Percentiles rank a stretch among this genome's conserved stretches.
These are phyloP conservation scores for Clupea harengus DNA, from an alignment of 2,113 vertebrate genomes.

Conservation along the genomic window DNA sequence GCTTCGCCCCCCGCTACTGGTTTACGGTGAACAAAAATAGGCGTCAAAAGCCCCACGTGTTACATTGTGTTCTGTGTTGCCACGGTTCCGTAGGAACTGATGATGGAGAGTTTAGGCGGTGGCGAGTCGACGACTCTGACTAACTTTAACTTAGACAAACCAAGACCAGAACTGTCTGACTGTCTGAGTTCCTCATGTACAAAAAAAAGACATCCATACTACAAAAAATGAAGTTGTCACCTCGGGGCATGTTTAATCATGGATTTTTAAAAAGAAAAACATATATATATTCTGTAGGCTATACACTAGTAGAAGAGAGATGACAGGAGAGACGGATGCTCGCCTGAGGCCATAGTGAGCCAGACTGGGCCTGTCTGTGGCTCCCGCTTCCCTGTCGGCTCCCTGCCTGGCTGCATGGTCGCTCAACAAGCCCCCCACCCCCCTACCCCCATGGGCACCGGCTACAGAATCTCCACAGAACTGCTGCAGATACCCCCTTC, in stretches of 20 bases:
- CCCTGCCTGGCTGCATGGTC: background rate
- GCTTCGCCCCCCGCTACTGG: background rate
- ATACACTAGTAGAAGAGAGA: slow-evolving; percentile 33
- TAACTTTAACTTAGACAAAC: background rate
- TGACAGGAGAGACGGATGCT: slow-evolving; percentile 47
- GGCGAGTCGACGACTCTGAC: background rate
- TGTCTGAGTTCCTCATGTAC: too few species aligned
- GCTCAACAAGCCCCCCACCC: background rate
- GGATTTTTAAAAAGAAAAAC: background rate
- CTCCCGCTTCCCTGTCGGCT: slow-evolving; percentile 21
- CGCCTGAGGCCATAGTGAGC: slow-evolving; percentile 47
- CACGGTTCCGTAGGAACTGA: background rate
- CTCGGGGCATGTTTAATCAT: background rate
- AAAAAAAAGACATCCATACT: background rate
- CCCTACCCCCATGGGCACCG: background rate
- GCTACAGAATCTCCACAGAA: background rate
- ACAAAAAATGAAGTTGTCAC: background rate
- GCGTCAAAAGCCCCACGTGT: background rate
- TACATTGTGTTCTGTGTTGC: background rate
- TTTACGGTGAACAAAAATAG: background rate
- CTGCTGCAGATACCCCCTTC: background rate
- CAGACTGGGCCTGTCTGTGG: slow-evolving; percentile 50
- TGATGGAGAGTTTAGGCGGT: background rate
- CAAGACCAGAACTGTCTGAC: background rate
- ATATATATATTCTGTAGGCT: background rate